These are phyloP conservation scores for Eretmochelys imbricata DNA, from an alignment of 2,113 vertebrate species.

Conservation along the genomic window DNA sequence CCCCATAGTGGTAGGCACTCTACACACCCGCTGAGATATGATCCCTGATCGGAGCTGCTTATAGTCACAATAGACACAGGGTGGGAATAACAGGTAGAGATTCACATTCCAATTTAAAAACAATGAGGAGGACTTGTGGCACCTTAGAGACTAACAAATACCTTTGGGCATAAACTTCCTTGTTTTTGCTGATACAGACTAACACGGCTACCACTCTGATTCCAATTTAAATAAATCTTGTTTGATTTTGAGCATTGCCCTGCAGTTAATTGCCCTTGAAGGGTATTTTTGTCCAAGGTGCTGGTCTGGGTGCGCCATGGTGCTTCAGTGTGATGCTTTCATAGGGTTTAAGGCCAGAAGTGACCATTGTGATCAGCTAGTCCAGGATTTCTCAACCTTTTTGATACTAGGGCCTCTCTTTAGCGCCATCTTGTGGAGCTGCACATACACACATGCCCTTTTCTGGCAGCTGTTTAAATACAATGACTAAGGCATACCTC, in stretches of 20 bases:
- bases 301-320: neutral
- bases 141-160: no score
- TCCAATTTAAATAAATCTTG: no score
- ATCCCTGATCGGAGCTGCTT: neutral
- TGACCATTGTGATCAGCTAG: neutral
- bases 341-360: neutral
- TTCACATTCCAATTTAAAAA: no score
- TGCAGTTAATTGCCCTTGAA: neutral
- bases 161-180: no score
- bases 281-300: neutral
- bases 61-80: neutral
- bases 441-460: neutral
- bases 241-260: no score
- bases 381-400: no score
- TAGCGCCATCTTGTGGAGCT: no score
- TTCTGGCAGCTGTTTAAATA: neutral
- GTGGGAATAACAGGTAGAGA: no score
- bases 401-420: no score
- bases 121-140: no score
- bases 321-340: neutral
- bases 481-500: neutral
- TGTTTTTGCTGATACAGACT: no score
- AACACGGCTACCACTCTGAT: no score
- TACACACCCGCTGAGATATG: neutral
- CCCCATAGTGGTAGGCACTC: neutral